Conservation (phyloP, 2,113 vertebrate species). For the Helogale parvula region DNA sequence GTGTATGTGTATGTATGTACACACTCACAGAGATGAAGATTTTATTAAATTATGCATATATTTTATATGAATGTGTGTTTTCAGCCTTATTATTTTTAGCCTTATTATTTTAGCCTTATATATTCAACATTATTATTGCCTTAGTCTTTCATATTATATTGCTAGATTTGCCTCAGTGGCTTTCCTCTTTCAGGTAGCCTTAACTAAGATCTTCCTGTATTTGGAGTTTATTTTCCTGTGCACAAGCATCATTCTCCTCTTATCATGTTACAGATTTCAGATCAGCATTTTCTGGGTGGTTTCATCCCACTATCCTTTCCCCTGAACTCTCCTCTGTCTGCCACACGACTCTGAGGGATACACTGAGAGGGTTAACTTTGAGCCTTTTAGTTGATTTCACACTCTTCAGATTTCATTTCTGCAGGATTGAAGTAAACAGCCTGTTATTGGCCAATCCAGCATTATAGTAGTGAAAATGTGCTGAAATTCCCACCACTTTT, state of each 20-base stretch:
- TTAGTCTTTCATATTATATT: neutral
- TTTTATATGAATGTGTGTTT: constrained; percentile 16
- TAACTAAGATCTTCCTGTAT: constrained; percentile 27
- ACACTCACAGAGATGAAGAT: neutral
- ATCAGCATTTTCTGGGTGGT: neutral
- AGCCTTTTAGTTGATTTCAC: constrained; percentile 52
- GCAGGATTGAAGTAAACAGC: constrained; percentile 39
- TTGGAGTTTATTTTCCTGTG: constrained; percentile 23
- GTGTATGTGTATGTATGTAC: neutral
- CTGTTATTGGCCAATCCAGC: constrained; percentile 42
- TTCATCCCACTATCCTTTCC: neutral
- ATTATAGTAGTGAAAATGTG: constrained; percentile 27
- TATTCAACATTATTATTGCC: neutral
- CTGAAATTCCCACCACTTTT: constrained; percentile 37
- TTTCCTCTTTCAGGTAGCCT: neutral
- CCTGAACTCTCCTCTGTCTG: neutral
- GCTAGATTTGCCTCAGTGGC: neutral
- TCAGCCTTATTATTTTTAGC: neutral
- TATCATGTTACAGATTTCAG: constrained; percentile 32
- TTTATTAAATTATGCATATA: constrained; percentile 18
- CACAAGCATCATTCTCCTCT: neutral
- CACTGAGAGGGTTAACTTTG: constrained; percentile 48
- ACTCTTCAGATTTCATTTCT: constrained; percentile 63
- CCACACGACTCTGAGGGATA: constrained; percentile 28
- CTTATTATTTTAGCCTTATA: neutral